Base-by-base conservation (phyloP, 2,113 vertebrate genomes). In the Mormyrus lacerda region DNA sequence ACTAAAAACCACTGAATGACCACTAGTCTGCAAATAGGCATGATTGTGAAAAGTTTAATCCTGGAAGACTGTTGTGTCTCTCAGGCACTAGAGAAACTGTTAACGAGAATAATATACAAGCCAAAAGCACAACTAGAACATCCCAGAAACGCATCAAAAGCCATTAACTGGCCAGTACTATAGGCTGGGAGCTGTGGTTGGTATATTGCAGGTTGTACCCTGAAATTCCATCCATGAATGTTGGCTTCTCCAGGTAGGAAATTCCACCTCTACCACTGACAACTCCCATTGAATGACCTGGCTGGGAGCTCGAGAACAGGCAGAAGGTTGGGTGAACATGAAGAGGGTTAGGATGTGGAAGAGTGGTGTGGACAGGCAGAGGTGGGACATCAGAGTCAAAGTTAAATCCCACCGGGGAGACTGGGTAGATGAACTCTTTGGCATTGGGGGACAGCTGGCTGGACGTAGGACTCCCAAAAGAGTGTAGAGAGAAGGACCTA, bases 301-400 rank as follows among this genome's bases (percentile, higher is more conserved):
- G 21, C 42, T 45, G 39, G 82, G 82, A 11, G n/a, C n/a, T 47
- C 1, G 45, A 85, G 21, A 79, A 79, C 35, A 79, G 44, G 82
- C 42, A 21, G n/a, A 85, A 48, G 10, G 24, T n/a, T 11, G 45
- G 44, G 45, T 85, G 45, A 85, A 45, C 19, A 50, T 89, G 82
- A 79, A 79, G 35, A 44, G 89, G 27, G 39, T 42, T 61, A 8
- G 35, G 87, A 17, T 82, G 58, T 1, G 73, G 73, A 93, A 92
- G 99, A 99, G 0, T 99, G 96, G 42, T 19, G 35, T 79, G 73
- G 35, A 42, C 5, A 6, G 73, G 13, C 35, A 42, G 35, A 79
- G 73, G 73, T 39, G 73, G 73, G 4, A 19, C 35, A 79, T 39
- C 73, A 8, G 73, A 19, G 73, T 79, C 73, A 79, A 79, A 79